Percentiles rank a stretch among this genome's conserved stretches.
These are phyloP conservation scores for Onthophagus taurus DNA, from an alignment of 1,140 invertebrate genomes.

Conservation along the genomic window DNA sequence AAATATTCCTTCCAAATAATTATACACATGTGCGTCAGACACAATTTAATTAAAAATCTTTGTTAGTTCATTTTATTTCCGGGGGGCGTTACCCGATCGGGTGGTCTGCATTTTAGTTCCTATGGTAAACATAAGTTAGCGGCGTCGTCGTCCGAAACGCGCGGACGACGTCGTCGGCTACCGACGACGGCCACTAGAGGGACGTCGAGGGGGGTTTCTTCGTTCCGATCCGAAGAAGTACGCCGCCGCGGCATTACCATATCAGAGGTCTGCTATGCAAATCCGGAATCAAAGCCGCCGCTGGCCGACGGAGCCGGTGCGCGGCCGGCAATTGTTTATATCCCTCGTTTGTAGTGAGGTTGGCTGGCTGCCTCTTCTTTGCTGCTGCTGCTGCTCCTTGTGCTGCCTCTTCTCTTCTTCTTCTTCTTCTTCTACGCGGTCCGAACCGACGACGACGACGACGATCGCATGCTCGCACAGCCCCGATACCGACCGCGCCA, in stretches of 20 bases:
- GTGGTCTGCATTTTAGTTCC: too few relatives aligned
- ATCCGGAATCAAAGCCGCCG: slow-evolving; percentile 19
- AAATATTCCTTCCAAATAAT: too few relatives aligned
- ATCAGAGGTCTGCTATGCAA: slow-evolving; percentile 13
- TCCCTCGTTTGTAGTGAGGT: slow-evolving; percentile 19
- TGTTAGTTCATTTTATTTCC: too few relatives aligned
- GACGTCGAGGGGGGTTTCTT: too few relatives aligned
- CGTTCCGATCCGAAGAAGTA: too few relatives aligned
- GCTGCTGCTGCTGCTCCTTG: slow-evolving; percentile 4
- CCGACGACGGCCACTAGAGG: too few relatives aligned
- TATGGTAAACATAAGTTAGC: too few relatives aligned
- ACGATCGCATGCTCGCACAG: not conserved
- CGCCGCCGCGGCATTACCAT: not conserved
- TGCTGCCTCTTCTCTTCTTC: not conserved
- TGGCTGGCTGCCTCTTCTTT: slow-evolving; percentile 15
- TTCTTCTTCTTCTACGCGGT: not conserved
- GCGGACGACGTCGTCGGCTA: too few relatives aligned
- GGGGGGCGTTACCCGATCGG: too few relatives aligned
- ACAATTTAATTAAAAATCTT: too few relatives aligned
- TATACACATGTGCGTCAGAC: too few relatives aligned
- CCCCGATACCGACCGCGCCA: not conserved
- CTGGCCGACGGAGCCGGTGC: slow-evolving; percentile 5
- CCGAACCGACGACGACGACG: not conserved
- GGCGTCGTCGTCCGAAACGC: too few relatives aligned
- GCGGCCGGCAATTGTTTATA: slow-evolving; percentile 18